Conservation (phyloP, 2,797 vertebrate species). For the Hozukius guyotensis region DNA sequence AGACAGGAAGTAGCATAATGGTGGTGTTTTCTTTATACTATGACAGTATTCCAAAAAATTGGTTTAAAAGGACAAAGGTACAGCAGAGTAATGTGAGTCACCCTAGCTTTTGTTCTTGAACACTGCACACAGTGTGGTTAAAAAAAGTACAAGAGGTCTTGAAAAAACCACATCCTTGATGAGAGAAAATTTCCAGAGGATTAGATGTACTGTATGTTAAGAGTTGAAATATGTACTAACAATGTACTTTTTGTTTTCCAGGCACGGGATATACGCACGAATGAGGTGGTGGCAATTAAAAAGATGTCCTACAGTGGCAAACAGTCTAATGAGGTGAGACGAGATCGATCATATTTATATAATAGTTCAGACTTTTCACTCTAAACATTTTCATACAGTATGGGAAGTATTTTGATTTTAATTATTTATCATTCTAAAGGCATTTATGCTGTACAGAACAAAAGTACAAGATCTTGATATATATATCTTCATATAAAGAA, state of each 20-base stretch:
- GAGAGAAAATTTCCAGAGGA: background rate
- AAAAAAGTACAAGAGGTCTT: background rate
- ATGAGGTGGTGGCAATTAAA: constrained; percentile 99
- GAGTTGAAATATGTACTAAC: background rate
- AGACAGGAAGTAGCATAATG: no score
- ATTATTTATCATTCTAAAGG: background rate
- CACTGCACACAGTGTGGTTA: background rate
- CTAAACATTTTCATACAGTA: background rate
- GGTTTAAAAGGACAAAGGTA: background rate
- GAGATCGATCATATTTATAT: background rate
- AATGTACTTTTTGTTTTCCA: constrained; percentile 57
- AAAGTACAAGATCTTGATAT: background rate
- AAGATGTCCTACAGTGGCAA: constrained; percentile 99
- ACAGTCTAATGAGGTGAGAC: constrained; percentile 94
- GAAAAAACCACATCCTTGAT: background rate
- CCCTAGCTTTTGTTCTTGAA: background rate
- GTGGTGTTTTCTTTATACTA: no score
- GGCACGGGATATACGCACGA: constrained; percentile 96
- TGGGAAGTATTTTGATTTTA: background rate
- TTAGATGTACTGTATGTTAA: background rate
- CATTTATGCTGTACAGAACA: background rate
- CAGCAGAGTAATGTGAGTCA: background rate
- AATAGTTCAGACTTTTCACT: background rate
- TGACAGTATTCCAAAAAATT: no score
- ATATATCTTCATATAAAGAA: background rate